A percentile compares a stretch with the other conserved stretches of the same genome.
These are phyloP conservation scores for Pterocles gutturalis DNA, from an alignment of 2,113 vertebrate species.

Conservation along the genomic window DNA sequence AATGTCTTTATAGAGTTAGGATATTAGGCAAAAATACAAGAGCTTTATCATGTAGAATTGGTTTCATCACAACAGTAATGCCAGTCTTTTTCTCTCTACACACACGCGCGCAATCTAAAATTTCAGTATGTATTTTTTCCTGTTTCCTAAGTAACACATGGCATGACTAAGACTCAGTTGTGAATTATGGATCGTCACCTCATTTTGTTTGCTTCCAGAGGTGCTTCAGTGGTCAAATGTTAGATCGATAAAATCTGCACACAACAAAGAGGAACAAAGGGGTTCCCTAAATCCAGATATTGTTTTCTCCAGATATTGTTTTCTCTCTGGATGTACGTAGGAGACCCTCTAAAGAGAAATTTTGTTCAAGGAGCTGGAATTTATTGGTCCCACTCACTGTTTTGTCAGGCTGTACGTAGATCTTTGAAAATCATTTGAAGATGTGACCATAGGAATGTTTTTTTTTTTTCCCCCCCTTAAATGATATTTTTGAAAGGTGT, in stretches of 20 bases:
- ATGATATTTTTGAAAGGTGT: not conserved
- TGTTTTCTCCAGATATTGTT: not conserved
- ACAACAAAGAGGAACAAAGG: not conserved
- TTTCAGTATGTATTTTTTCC: fast-evolving
- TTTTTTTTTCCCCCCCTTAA: not conserved
- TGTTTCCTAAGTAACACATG: fast-evolving
- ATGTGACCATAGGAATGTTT: not conserved
- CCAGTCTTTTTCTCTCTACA: not conserved
- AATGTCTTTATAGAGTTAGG: not conserved
- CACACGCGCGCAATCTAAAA: not conserved
- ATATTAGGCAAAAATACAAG: not conserved
- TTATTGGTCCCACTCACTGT: not conserved
- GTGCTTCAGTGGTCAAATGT: not conserved
- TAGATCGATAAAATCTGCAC: not conserved
- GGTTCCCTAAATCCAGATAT: not conserved
- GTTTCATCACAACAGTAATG: not conserved
- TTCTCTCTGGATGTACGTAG: not conserved
- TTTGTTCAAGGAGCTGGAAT: not conserved
- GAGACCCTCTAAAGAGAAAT: not conserved
- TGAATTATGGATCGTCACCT: not conserved
- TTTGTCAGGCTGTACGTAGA: not conserved
- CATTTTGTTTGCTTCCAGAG: fast-evolving
- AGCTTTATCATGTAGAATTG: not conserved
- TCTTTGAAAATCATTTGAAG: not conserved
- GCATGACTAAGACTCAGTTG: not conserved